phyloP scores from a whole-genome alignment of 2,888 invertebrate species.

The Lasius platythorax region DNA sequence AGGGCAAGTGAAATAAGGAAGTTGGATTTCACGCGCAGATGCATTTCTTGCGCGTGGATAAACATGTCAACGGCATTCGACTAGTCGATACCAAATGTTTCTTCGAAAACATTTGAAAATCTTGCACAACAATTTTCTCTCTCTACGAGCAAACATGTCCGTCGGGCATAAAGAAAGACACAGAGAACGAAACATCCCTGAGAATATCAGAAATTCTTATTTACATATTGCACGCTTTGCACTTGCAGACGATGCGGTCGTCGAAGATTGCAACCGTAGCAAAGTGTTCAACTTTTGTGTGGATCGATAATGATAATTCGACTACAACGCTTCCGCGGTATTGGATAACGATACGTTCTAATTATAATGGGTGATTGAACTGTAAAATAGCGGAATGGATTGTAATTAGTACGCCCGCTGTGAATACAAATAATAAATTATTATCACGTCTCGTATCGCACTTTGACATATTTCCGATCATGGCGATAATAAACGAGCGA shows the following conservation, averaged over 20 bases:
- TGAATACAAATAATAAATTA: slow-evolving; percentile 75
- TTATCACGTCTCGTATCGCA: slow-evolving; percentile 60
- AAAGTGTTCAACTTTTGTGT: neutral
- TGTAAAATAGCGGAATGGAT: slow-evolving; percentile 19
- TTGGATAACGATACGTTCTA: slow-evolving; percentile 38
- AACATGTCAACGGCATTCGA: slow-evolving; percentile 30
- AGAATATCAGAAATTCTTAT: slow-evolving; percentile 20
- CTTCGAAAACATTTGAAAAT: slow-evolving; percentile 18
- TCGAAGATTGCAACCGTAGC: neutral
- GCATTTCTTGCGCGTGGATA: slow-evolving; percentile 34
- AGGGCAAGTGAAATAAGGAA: slow-evolving; percentile 27
- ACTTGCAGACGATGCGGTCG: neutral
- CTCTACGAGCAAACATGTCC: neutral
- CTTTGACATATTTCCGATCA: slow-evolving; percentile 63
- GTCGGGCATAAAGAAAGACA: neutral
- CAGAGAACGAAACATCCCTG: neutral
- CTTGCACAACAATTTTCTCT: neutral
- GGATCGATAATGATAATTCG: neutral
- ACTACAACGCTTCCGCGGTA: neutral
- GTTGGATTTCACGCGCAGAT: slow-evolving; percentile 32
- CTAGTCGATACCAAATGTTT: neutral
- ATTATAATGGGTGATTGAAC: slow-evolving; percentile 41
- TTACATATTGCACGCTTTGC: neutral
- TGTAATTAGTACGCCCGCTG: slow-evolving; percentile 58
- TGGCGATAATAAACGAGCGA: slow-evolving; percentile 55